A percentile compares a stretch with the other conserved stretches of the same genome.
Conservation (phyloP, 2,888 invertebrate species). For the Tenthredo mesomela region DNA sequence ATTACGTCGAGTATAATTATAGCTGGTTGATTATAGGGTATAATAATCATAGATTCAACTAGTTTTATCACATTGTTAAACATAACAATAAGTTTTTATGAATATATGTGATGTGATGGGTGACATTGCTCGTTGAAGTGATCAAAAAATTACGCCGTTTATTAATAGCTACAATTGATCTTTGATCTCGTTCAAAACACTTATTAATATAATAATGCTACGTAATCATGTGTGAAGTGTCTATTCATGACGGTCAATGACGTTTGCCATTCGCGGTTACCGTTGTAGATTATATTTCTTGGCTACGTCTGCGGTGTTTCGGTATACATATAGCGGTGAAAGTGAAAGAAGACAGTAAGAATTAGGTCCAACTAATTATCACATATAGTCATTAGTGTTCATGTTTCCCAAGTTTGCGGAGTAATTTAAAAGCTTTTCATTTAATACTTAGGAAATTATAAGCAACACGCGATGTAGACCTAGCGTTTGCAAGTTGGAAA, state of each 20-base stretch:
- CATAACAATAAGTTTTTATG: background rate
- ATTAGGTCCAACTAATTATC: conserved; percentile 16
- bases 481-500: background rate
- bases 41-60: background rate
- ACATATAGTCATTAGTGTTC: conserved; percentile 9
- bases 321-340: background rate
- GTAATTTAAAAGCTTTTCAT: conserved; percentile 6
- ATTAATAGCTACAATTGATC: background rate
- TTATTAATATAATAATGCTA: conserved; percentile 1
- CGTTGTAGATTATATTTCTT: background rate
- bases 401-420: background rate
- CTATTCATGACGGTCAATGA: background rate
- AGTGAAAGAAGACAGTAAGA: conserved; percentile 10
- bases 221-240: background rate
- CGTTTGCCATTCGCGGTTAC: background rate
- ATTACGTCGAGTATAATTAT: background rate
- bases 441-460: background rate
- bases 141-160: background rate
- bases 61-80: background rate
- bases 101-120: background rate
- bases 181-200: background rate
- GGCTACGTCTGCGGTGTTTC: background rate
- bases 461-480: background rate
- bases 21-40: background rate
- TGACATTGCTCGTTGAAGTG: background rate